These are phyloP conservation scores for Podilymbus podiceps DNA, from an alignment of 2,113 vertebrate species.

Conservation along the genomic window DNA sequence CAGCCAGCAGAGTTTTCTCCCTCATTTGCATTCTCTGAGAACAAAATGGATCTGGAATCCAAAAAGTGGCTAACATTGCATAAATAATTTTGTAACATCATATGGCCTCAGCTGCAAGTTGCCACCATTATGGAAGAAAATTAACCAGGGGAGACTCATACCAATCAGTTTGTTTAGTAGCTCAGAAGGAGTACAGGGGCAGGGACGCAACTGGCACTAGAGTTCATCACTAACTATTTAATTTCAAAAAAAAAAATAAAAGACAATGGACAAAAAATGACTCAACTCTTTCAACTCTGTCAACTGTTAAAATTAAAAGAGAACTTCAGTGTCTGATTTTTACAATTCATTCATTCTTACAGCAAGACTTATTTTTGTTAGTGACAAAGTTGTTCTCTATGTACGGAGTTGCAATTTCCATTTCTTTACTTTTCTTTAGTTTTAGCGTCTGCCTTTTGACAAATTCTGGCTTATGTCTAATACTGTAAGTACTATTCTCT, in stretches of 20 bases:
- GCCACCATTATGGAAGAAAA: constrained; percentile 80
- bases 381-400: not conserved
- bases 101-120: constrained; percentile 85
- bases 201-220: constrained; percentile 70
- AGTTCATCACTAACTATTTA: constrained; percentile 75
- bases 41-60: constrained; percentile 74
- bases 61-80: constrained; percentile 80
- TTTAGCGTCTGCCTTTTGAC: constrained; percentile 57
- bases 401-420: not conserved
- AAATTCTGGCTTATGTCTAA: constrained; percentile 9
- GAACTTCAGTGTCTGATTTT: not conserved
- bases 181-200: constrained; percentile 77
- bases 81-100: constrained; percentile 84
- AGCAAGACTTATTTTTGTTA: not conserved
- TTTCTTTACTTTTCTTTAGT: constrained; percentile 34
- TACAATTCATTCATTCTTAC: not conserved
- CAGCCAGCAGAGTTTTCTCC: constrained; percentile 62
- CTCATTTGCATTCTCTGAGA: constrained; percentile 66
- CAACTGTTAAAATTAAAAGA: not conserved
- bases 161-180: constrained; percentile 79
- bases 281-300: constrained; percentile 12
- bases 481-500: constrained; percentile 25
- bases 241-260: not conserved
- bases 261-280: constrained; percentile 54
- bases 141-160: constrained; percentile 84